phyloP scores from a whole-genome alignment of 2,888 invertebrate genomes.

The Catonia carolina region DNA sequence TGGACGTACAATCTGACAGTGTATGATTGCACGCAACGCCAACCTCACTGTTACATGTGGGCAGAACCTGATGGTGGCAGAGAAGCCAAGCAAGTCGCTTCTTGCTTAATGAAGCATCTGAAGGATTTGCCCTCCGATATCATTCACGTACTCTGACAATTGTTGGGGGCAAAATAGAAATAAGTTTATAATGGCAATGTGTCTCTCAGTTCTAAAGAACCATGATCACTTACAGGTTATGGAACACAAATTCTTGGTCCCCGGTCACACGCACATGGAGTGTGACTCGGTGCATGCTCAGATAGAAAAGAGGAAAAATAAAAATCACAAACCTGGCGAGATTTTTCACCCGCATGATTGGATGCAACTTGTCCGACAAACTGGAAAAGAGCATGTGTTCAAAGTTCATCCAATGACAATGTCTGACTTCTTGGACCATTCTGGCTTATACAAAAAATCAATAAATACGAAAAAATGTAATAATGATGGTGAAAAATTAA shows the following conservation, averaged over 20 bases:
- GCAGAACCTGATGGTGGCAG: constrained; percentile 27
- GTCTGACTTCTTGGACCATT: neutral
- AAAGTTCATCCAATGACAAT: neutral
- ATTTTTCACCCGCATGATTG: constrained; percentile 9
- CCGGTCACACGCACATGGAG: constrained; percentile 33
- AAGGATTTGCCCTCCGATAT: neutral
- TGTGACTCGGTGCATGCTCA: constrained; percentile 28
- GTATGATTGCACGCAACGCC: constrained; percentile 3
- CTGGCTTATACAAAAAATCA: neutral
- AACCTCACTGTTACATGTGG: constrained; percentile 30
- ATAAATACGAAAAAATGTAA: neutral
- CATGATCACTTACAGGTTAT: constrained; percentile 26
- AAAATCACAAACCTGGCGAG: neutral
- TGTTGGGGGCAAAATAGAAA: constrained; percentile 36
- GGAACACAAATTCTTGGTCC: constrained; percentile 33
- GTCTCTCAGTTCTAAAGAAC: constrained; percentile 26
- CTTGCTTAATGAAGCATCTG: constrained; percentile 27
- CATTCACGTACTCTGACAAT: constrained; percentile 29
- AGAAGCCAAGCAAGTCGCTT: constrained; percentile 36
- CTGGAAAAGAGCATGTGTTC: neutral
- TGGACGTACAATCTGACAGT: constrained; percentile 16
- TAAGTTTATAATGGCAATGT: constrained; percentile 32
- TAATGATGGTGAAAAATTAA: constrained; percentile 1
- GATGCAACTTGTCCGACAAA: too few relatives aligned
- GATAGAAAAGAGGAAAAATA: constrained; percentile 31